Evolutionary conservation across 2,888 invertebrate species (phyloP).

Genomic region (Apamea crenata): DNA sequence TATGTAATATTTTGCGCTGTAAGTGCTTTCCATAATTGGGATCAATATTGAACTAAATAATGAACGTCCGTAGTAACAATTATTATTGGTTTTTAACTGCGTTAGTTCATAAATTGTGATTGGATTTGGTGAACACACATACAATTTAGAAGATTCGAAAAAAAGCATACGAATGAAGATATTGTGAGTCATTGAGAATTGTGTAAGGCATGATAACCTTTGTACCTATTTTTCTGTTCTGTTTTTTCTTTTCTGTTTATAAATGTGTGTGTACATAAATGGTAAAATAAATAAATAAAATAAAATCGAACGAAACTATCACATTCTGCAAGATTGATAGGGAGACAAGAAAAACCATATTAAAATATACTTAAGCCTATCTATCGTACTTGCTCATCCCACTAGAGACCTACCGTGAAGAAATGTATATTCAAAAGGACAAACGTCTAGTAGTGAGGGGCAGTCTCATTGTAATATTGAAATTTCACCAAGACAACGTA

Average conservation of each 20-base stretch:
- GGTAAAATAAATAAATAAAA: too few relatives aligned
- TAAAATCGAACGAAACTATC: background rate
- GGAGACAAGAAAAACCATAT: background rate
- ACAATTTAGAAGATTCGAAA: background rate
- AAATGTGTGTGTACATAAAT: too few relatives aligned
- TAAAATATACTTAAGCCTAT: background rate
- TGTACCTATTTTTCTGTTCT: too few relatives aligned
- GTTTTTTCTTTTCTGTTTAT: too few relatives aligned
- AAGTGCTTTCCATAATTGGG: constrained; percentile 40
- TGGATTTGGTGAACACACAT: background rate
- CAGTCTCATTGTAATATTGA: constrained; percentile 68
- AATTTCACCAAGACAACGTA: constrained; percentile 64
- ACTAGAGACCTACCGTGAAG: constrained; percentile 51
- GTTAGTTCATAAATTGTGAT: constrained; percentile 10
- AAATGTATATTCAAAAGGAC: constrained; percentile 58
- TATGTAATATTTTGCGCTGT: constrained; percentile 43
- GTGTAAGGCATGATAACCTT: background rate
- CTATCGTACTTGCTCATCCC: constrained; percentile 3
- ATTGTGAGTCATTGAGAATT: background rate
- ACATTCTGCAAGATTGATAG: background rate
- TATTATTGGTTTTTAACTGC: constrained; percentile 14
- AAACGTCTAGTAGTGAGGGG: constrained; percentile 61
- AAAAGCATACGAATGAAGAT: background rate
- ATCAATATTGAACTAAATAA: constrained; percentile 43
- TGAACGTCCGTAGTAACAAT: background rate